Conservation (phyloP, 92 coral and sea anemone genomes). For the Nematostella vectensis region DNA sequence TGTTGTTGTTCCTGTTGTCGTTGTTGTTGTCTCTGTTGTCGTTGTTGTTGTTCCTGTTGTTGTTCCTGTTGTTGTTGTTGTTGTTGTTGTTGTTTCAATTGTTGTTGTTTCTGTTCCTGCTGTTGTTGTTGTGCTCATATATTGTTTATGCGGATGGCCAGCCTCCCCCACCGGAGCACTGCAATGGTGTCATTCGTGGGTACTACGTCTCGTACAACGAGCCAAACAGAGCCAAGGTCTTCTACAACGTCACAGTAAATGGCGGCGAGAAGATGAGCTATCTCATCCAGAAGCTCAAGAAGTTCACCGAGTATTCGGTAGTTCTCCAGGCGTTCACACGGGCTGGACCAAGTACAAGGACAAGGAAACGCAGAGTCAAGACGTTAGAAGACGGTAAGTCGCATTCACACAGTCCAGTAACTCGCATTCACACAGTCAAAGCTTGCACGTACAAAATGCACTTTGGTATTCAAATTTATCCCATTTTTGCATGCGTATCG, state of each 20-base stretch:
- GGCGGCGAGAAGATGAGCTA: conserved; percentile 51
- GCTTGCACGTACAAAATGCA: too few species aligned
- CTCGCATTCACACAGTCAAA: neutral
- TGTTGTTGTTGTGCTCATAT: too few species aligned
- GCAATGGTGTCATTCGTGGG: conserved; percentile 80
- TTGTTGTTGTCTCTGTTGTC: too few species aligned
- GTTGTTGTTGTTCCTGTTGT: too few species aligned
- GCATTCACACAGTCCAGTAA: too few species aligned
- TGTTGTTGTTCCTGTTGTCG: too few species aligned
- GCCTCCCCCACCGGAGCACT: conserved; percentile 56
- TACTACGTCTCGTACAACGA: conserved; percentile 56
- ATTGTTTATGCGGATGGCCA: too few species aligned
- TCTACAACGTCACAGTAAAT: conserved; percentile 42
- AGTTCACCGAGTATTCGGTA: conserved; percentile 50
- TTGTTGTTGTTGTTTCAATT: too few species aligned
- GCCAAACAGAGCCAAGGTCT: conserved; percentile 29
- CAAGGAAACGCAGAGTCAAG: conserved; percentile 1
- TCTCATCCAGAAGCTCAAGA: conserved; percentile 42
- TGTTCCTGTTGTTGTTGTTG: too few species aligned
- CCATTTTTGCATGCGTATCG: too few species aligned
- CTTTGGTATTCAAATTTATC: too few species aligned
- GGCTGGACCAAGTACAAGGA: conserved; percentile 73
- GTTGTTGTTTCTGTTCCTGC: too few species aligned
- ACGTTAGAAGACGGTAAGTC: conserved; percentile 87
- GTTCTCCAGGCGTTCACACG: conserved; percentile 81